Evolutionary conservation across 2,797 vertebrate species (phyloP).

Genomic region (Betta splendens): DNA sequence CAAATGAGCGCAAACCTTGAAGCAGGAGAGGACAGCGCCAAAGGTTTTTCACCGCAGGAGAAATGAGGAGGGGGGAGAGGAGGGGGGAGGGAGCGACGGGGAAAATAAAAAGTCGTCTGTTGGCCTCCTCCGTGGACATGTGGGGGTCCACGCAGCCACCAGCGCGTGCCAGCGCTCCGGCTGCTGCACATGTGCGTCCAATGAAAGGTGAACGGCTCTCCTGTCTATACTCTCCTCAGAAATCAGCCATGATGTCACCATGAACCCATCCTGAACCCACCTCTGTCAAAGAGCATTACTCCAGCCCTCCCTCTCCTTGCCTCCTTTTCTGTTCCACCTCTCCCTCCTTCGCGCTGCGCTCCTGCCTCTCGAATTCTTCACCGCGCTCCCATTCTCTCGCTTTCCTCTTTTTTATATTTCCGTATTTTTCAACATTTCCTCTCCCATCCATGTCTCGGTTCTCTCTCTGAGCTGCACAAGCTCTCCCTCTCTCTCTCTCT

Average conservation of each 20-base stretch:
- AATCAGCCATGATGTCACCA: slow-evolving; percentile 86
- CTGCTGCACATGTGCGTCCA: slow-evolving; percentile 81
- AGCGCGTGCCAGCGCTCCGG: slow-evolving; percentile 70
- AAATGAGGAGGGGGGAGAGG: slow-evolving; percentile 36
- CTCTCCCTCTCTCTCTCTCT: slow-evolving; percentile 20
- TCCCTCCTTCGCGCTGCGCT: slow-evolving; percentile 67
- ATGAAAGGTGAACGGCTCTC: slow-evolving; percentile 84
- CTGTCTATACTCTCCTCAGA: slow-evolving; percentile 82
- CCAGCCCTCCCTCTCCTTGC: slow-evolving; percentile 63
- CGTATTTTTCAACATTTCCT: slow-evolving; percentile 62
- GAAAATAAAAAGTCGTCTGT: slow-evolving; percentile 42
- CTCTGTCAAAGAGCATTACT: slow-evolving; percentile 83
- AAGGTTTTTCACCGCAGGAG: slow-evolving; percentile 57
- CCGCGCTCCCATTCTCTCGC: slow-evolving; percentile 67
- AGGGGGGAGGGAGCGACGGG: slow-evolving; percentile 14
- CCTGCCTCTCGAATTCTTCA: slow-evolving; percentile 70
- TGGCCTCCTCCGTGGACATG: slow-evolving; percentile 45
- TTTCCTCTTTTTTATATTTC: slow-evolving; percentile 63
- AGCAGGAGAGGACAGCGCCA: slow-evolving; percentile 46
- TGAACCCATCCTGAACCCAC: slow-evolving; percentile 86
- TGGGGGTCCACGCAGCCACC: slow-evolving; percentile 62
- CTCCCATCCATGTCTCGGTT: slow-evolving; percentile 35
- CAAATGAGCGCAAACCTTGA: slow-evolving; percentile 65
- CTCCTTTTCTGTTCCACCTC: slow-evolving; percentile 74
- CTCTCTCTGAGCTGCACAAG: slow-evolving; percentile 33